Percentiles rank a stretch among this genome's conserved stretches.
Evolutionary conservation across 2,888 invertebrate genomes (phyloP).

Genomic region (Morpho achilles): DNA sequence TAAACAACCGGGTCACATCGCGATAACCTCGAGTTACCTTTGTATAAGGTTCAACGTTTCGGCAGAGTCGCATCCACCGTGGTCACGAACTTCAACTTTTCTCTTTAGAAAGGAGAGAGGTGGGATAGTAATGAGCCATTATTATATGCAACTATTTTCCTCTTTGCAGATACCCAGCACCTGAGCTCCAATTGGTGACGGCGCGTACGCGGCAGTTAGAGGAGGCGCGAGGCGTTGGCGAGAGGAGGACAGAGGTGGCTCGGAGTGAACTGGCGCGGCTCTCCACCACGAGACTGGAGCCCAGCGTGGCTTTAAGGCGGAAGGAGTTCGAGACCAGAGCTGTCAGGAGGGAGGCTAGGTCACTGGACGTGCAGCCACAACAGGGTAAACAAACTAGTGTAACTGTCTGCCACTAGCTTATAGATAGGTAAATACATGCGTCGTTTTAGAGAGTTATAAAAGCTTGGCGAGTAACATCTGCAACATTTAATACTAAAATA

Average conservation of each 20-base stretch:
- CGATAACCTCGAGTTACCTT: no score
- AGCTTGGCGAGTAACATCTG: no score
- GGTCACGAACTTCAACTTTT: no score
- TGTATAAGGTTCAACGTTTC: no score
- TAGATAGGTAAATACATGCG: no score
- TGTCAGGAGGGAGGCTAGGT: constrained; percentile 62
- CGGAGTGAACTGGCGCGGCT: constrained; percentile 84
- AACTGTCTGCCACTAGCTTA: no score
- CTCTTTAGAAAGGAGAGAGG: no score
- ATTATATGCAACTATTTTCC: not conserved
- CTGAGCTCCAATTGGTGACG: constrained; percentile 83
- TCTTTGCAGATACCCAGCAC: constrained; percentile 55
- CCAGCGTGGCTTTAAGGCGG: constrained; percentile 86
- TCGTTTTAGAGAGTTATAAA: no score
- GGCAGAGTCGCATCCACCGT: no score
- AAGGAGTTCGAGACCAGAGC: constrained; percentile 84
- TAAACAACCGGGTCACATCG: no score
- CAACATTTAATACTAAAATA: no score
- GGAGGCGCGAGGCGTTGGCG: constrained; percentile 80
- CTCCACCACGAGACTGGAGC: constrained; percentile 83
- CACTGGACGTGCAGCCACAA: constrained; percentile 67
- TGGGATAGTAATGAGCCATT: no score
- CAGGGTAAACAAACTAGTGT: constrained; percentile 40
- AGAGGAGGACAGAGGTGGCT: constrained; percentile 82
- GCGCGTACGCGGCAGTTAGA: constrained; percentile 87